Evolutionary conservation across 1,140 invertebrate genomes (phyloP).

Genomic region (Drosophila ohnishii): DNA sequence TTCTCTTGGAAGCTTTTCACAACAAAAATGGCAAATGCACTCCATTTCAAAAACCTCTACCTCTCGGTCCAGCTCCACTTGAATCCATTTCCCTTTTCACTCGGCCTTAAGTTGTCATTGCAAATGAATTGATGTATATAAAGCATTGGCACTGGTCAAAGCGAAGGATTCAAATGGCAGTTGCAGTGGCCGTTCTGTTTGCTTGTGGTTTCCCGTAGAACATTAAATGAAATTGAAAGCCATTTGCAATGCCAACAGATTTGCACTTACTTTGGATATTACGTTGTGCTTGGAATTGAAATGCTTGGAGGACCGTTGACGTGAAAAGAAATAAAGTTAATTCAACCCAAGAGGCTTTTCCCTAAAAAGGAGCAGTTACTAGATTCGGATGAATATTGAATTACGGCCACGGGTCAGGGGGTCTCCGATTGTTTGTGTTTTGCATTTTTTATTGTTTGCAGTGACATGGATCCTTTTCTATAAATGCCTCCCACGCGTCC

Average conservation of each 20-base stretch:
- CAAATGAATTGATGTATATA: conserved; percentile 21
- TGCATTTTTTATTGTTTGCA: not conserved
- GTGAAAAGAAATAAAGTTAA: conserved; percentile 7
- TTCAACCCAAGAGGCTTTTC: not conserved
- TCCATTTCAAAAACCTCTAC: not conserved
- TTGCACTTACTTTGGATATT: conserved; percentile 16
- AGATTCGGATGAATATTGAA: not conserved
- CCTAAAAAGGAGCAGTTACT: not conserved
- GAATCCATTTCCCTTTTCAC: conserved; percentile 1
- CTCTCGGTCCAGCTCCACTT: not conserved
- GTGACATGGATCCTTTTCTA: not conserved
- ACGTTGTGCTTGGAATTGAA: not conserved
- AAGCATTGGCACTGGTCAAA: conserved; percentile 17
- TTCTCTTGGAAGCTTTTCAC: not conserved
- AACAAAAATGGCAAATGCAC: not conserved
- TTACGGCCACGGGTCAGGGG: not conserved
- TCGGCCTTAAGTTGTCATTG: conserved; percentile 11
- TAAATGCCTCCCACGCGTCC: conserved; percentile 2
- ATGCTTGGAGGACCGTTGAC: not conserved
- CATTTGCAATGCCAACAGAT: conserved; percentile 17
- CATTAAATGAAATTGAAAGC: conserved; percentile 24
- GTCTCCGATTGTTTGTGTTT: not conserved
- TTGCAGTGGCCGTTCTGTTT: conserved; percentile 13
- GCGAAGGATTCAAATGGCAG: conserved; percentile 11
- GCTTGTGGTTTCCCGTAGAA: conserved; percentile 4